These are phyloP conservation scores for Salticus scenicus DNA, from an alignment of 2,888 invertebrate genomes.

Conservation along the genomic window DNA sequence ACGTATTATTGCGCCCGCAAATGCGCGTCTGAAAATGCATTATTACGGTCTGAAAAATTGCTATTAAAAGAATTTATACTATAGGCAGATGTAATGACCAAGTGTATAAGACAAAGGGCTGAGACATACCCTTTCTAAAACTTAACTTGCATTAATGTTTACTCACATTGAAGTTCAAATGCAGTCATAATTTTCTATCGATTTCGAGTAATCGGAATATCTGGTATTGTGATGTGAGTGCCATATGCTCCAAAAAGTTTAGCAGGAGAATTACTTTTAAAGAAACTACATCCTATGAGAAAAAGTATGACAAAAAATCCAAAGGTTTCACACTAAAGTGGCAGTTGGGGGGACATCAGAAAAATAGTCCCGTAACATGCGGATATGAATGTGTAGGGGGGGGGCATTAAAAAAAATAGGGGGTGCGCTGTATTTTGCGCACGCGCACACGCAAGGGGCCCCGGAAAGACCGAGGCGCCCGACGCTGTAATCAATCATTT, in stretches of 20 bases:
- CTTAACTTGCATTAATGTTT: too few relatives aligned
- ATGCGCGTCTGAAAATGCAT: too few relatives aligned
- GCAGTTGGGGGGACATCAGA: slow-evolving; percentile 60
- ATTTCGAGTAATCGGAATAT: not conserved
- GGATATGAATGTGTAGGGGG: slow-evolving; percentile 67
- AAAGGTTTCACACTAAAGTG: slow-evolving; percentile 40
- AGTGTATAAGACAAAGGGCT: too few relatives aligned
- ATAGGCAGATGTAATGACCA: too few relatives aligned
- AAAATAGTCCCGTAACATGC: slow-evolving; percentile 64
- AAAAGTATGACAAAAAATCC: slow-evolving; percentile 8
- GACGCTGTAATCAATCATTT: slow-evolving; percentile 68
- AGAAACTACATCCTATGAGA: slow-evolving; percentile 26
- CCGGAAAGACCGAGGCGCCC: slow-evolving; percentile 68
- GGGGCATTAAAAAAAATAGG: slow-evolving; percentile 45
- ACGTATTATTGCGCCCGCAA: too few relatives aligned
- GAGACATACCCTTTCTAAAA: too few relatives aligned
- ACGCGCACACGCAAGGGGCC: slow-evolving; percentile 37
- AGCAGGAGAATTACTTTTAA: slow-evolving; percentile 18
- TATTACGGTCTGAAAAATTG: too few relatives aligned
- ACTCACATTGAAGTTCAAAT: too few relatives aligned
- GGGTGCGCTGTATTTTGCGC: slow-evolving; percentile 24
- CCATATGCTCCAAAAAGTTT: slow-evolving; percentile 18
- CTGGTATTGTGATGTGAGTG: not conserved
- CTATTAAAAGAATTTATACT: too few relatives aligned
- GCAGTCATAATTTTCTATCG: not conserved